Base-by-base conservation (phyloP, 2,797 vertebrate genomes). In the Pagetopsis macropterus region DNA sequence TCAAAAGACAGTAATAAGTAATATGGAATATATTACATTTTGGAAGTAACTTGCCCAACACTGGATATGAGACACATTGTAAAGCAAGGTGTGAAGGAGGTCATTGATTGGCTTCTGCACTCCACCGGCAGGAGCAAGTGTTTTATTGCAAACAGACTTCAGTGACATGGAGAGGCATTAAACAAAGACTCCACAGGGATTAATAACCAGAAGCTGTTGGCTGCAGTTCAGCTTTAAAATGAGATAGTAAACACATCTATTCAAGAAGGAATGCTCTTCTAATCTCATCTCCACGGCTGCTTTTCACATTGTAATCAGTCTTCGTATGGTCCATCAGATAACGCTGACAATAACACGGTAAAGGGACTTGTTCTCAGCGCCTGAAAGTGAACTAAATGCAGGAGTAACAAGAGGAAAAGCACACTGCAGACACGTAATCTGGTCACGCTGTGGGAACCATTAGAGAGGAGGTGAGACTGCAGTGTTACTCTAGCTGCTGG, bases 211-310 rank as follows among this genome's bases (percentile, higher is more conserved):
- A 75, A 67, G 57, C 72, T 54, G 49, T n/a, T 88, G 83, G 82
- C 78, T 78, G 3, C 3, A 75, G 14, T 80, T 75, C 84, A 83
- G 21, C 58, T 76, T 81, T 77, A 75, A 88, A 85, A 88, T 88
- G 75, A 64, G 76, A 84, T 67, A 17, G 71, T 55, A 71, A 75
- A 81, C 50, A 55, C 64, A 23, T 82, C 55, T 73, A 70, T 84
- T 72, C 33, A 45, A 76, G 44, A 37, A 84, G 44, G 43, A 84
- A 59, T 44, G 37, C 61, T 72, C 9, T 8, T 52, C 69, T 76
- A 56, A 87, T 88, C 81, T 84, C 15, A 43, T 84, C 78, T 56
- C 56, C 54, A 48, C 70, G 3, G 40, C 60, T 60, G 27, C 63
- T 83, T 17, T 72, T 70, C 63, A 51, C 70, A 66, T 75, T 78